phyloP scores from a whole-genome alignment of 2,113 vertebrate genomes.

The Nibea coibor region DNA sequence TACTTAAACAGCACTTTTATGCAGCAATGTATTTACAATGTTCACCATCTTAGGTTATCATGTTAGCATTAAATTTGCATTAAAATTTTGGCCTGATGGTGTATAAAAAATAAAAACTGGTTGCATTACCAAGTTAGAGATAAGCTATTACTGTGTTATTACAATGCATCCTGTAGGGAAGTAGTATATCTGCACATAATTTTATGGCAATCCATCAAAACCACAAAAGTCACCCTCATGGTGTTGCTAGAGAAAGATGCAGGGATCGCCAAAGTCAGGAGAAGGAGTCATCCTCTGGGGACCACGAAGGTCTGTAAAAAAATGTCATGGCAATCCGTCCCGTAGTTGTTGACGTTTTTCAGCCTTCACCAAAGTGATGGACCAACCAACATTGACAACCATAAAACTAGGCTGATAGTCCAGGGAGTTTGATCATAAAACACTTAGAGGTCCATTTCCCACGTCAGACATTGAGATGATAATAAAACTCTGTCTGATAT shows the following conservation, averaged over 20 bases:
- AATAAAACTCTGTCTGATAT: neutral
- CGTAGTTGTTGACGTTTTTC: neutral
- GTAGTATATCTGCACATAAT: too few relatives aligned
- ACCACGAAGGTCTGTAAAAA: neutral
- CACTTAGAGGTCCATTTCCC: too few relatives aligned
- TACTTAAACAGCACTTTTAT: neutral
- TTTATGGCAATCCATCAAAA: neutral
- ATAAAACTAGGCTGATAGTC: neutral
- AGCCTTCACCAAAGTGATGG: neutral
- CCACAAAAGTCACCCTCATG: neutral
- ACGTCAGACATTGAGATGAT: neutral
- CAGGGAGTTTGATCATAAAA: neutral
- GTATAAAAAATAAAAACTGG: neutral
- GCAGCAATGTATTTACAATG: neutral
- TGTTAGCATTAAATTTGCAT: neutral
- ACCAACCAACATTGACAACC: neutral
- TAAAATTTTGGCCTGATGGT: neutral
- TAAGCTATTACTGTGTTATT: neutral
- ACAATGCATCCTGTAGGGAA: too few relatives aligned
- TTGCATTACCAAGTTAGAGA: neutral
- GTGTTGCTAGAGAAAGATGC: neutral
- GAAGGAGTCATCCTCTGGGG: neutral
- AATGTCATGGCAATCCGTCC: neutral
- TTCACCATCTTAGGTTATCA: neutral
- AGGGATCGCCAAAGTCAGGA: neutral